A percentile compares a stretch with the other conserved stretches of the same genome.
phyloP scores from a whole-genome alignment of 2,113 vertebrate species.

The Campylomormyrus tamandua region DNA sequence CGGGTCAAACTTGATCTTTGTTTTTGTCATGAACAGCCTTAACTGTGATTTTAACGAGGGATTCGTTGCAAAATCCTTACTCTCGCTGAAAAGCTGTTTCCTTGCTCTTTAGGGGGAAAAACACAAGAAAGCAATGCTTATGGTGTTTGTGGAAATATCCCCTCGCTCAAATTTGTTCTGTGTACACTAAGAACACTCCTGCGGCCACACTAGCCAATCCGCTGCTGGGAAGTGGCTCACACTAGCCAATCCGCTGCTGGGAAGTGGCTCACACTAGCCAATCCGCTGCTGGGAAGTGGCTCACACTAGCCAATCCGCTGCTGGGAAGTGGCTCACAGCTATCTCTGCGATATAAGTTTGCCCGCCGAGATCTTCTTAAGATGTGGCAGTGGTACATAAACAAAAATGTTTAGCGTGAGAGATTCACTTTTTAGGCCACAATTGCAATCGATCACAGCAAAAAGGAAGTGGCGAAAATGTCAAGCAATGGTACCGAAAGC shows the following conservation, averaged over 20 bases:
- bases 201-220: conserved; percentile 20
- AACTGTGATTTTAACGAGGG: conserved; percentile 1
- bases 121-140: conserved; percentile 23
- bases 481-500: background rate
- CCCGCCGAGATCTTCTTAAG: background rate
- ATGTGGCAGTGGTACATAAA: conserved; percentile 21
- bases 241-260: background rate
- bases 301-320: conserved; percentile 18
- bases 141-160: conserved; percentile 25
- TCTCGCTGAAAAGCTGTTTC: conserved; percentile 12
- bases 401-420: conserved; percentile 4
- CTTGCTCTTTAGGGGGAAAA: background rate
- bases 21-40: background rate
- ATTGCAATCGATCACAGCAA: conserved; percentile 20
- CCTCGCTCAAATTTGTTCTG: conserved; percentile 26
- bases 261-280: conserved; percentile 14
- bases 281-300: background rate
- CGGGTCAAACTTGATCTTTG: background rate
- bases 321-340: conserved; percentile 8
- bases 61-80: conserved; percentile 24
- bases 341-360: background rate
- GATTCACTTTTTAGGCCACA: conserved; percentile 33
- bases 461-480: background rate
- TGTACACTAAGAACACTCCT: conserved; percentile 12
- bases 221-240: background rate